Conservation (phyloP, 2,888 invertebrate species). For the Synanthedon andrenaeformis region DNA sequence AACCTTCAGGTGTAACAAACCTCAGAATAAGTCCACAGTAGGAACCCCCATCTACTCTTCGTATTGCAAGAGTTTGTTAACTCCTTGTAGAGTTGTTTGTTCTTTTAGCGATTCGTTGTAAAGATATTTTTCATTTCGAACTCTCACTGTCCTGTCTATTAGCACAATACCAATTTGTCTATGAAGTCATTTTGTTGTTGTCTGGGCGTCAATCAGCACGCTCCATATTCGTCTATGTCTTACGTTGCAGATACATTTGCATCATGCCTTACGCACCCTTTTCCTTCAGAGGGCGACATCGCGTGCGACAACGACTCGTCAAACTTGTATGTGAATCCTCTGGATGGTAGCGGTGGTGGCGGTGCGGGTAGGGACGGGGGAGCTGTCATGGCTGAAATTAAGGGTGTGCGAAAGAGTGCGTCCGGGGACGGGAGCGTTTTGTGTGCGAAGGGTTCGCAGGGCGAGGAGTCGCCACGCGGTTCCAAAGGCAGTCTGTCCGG, state of each 20-base stretch:
- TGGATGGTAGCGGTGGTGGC: constrained; percentile 75
- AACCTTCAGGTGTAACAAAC: constrained; percentile 12
- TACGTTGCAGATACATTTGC: constrained; percentile 94
- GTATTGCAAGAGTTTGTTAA: too few relatives aligned
- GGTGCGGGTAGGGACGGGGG: constrained; percentile 32
- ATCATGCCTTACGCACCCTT: constrained; percentile 96
- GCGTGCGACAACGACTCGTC: constrained; percentile 79
- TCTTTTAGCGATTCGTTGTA: not conserved
- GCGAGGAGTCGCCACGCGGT: constrained; percentile 58
- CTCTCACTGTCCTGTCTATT: not conserved
- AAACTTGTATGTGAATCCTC: constrained; percentile 89
- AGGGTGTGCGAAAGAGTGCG: constrained; percentile 81
- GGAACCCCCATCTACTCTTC: constrained; percentile 1
- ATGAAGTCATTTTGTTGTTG: too few relatives aligned
- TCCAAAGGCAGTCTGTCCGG: constrained; percentile 60
- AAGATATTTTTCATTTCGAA: not conserved
- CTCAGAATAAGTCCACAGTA: not conserved
- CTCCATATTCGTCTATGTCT: constrained; percentile 65
- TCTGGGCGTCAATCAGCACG: constrained; percentile 16
- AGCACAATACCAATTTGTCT: not conserved
- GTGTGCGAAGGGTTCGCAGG: constrained; percentile 71
- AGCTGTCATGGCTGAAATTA: constrained; percentile 48
- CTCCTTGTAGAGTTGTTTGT: too few relatives aligned
- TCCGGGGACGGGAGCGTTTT: constrained; percentile 81
- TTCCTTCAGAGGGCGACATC: constrained; percentile 86